Conservation (phyloP, 2,797 vertebrate genomes). For the Eulemur albifrons region DNA sequence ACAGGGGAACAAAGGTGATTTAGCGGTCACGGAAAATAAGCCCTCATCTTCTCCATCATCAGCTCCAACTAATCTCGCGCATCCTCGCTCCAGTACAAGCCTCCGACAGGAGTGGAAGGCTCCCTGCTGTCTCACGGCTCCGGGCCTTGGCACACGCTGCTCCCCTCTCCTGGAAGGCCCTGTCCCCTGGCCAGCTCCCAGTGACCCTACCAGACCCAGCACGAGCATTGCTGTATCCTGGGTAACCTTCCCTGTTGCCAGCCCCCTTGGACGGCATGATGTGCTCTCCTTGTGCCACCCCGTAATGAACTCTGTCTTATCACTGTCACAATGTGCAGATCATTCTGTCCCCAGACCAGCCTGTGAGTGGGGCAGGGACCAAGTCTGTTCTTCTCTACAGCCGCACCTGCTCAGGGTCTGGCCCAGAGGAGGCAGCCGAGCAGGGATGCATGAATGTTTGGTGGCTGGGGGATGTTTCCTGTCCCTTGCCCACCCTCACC, state of each 20-base stretch:
- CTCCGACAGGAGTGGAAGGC: background rate
- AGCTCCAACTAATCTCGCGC: background rate
- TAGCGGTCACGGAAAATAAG: background rate
- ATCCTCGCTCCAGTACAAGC: background rate
- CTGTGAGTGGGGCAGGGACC: background rate
- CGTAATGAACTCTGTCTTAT: background rate
- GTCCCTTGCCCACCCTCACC: background rate
- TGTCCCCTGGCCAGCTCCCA: background rate
- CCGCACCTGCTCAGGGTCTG: background rate
- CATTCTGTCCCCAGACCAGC: background rate
- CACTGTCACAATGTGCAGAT: background rate
- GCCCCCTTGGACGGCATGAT: background rate
- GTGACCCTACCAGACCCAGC: background rate
- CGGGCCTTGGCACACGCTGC: accelerated
- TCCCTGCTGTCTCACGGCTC: accelerated
- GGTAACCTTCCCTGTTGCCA: background rate
- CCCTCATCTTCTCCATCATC: background rate
- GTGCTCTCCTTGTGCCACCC: background rate
- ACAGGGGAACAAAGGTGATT: background rate
- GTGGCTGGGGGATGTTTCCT: background rate
- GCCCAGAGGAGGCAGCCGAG: background rate
- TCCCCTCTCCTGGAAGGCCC: background rate
- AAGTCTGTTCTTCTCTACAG: background rate
- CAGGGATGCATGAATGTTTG: background rate
- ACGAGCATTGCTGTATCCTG: background rate